Conservation (phyloP, 2,888 invertebrate species). For the Trissoscelio sp. region DNA sequence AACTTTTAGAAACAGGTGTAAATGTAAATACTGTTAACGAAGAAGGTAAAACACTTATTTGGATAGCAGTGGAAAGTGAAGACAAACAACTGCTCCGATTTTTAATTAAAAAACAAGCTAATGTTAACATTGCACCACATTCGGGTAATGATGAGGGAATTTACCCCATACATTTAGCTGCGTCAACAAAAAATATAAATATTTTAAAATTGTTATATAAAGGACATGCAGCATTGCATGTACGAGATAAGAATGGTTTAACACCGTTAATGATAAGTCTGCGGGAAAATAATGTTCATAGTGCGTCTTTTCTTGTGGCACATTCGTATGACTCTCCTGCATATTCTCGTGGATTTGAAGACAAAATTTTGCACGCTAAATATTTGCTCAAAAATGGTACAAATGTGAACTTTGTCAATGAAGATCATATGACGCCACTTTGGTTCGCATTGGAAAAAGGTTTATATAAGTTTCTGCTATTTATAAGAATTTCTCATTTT, state of each 20-base stretch:
- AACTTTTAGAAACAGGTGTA: background rate
- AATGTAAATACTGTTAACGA: background rate
- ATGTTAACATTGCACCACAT: slow-evolving; percentile 14
- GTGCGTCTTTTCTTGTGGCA: background rate
- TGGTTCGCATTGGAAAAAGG: slow-evolving; percentile 3
- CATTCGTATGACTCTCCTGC: background rate
- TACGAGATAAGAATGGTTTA: background rate
- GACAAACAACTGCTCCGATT: background rate
- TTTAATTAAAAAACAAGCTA: background rate
- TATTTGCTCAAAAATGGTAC: background rate
- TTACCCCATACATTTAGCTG: background rate
- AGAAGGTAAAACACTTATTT: slow-evolving; percentile 1
- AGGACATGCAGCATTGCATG: background rate
- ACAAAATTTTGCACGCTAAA: background rate
- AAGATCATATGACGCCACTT: background rate
- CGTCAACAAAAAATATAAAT: background rate
- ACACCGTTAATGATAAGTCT: slow-evolving; percentile 2
- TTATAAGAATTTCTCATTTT: too few relatives aligned
- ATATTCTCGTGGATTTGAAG: background rate
- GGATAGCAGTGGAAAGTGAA: background rate
- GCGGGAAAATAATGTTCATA: background rate
- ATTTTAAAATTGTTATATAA: background rate
- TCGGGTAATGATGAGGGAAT: background rate
- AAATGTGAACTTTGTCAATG: background rate
- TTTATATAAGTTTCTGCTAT: background rate